Evolutionary conservation across 2,888 invertebrate species (phyloP).

Genomic region (Eupithecia vulgata): DNA sequence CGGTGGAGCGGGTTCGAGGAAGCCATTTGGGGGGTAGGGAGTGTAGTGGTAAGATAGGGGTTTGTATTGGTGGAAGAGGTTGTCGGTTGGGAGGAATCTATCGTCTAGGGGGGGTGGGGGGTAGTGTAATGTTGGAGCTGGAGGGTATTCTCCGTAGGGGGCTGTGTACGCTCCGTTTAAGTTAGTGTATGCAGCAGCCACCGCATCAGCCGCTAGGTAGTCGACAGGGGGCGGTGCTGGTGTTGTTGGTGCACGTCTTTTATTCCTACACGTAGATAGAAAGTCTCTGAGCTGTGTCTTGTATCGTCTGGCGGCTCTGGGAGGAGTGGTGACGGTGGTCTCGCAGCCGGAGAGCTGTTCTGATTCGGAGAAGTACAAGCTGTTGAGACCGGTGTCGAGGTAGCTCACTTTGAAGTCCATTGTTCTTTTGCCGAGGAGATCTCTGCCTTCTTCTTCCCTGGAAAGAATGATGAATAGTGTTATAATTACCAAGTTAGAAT

Average conservation of each 20-base stretch:
- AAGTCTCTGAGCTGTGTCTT: constrained; percentile 97
- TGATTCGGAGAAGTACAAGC: constrained; percentile 94
- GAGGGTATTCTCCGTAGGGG: constrained; percentile 89
- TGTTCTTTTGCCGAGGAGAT: constrained; percentile 97
- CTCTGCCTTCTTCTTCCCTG: constrained; percentile 99
- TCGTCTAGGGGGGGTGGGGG: constrained; percentile 86
- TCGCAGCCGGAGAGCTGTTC: constrained; percentile 89
- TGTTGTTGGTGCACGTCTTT: constrained; percentile 85
- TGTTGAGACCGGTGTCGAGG: constrained; percentile 95
- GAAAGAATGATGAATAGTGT: constrained; percentile 44
- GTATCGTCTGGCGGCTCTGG: constrained; percentile 93
- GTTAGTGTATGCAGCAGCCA: constrained; percentile 92
- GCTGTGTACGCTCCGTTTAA: constrained; percentile 91
- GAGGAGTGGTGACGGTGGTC: constrained; percentile 87
- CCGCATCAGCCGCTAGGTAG: constrained; percentile 87
- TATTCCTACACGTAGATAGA: constrained; percentile 94
- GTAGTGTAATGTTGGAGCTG: constrained; percentile 88
- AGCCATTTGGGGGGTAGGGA: constrained; percentile 91
- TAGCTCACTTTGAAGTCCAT: constrained; percentile 99
- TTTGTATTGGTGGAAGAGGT: constrained; percentile 95
- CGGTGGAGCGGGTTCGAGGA: constrained; percentile 89
- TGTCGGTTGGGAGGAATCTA: constrained; percentile 92
- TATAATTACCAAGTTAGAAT: too few relatives aligned
- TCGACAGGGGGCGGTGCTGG: constrained; percentile 87
- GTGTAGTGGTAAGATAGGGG: constrained; percentile 93